A percentile compares a stretch with the other conserved stretches of the same genome.
phyloP scores from a whole-genome alignment of 2,797 vertebrate species.

The Rhynchonycteris naso region DNA sequence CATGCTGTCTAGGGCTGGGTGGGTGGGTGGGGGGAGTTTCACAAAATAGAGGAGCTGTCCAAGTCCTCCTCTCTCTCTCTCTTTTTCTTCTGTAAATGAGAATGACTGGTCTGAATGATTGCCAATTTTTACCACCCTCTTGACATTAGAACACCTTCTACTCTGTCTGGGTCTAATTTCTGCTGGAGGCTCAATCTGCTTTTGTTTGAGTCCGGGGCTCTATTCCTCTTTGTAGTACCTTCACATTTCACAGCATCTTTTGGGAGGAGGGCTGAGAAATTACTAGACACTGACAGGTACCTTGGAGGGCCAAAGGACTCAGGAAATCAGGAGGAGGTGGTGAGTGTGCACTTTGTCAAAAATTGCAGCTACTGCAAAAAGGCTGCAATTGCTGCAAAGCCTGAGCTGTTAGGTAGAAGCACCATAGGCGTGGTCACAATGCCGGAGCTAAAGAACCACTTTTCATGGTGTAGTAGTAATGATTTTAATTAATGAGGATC shows the following conservation, averaged over 20 bases:
- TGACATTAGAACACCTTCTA: background rate
- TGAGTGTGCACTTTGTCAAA: background rate
- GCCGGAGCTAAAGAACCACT: background rate
- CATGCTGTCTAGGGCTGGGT: background rate
- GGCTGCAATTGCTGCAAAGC: background rate
- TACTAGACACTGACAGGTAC: background rate
- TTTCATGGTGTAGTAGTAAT: background rate
- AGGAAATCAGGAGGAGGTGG: background rate
- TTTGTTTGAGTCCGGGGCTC: background rate
- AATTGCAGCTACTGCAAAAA: background rate
- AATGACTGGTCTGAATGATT: background rate
- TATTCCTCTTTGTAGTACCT: background rate
- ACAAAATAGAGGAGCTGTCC: background rate
- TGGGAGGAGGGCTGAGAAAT: background rate
- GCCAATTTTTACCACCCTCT: background rate
- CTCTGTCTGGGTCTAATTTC: background rate
- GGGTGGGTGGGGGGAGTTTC: background rate
- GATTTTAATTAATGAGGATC: slow-evolving; percentile 31
- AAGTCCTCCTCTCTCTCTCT: background rate
- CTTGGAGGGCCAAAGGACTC: background rate
- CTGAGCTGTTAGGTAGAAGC: background rate
- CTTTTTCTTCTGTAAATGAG: background rate
- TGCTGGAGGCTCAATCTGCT: background rate
- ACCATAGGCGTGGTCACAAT: background rate
- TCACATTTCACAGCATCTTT: background rate